Evolutionary conservation across 2,113 vertebrate species (phyloP).

Genomic region (Paramisgurnus dabryanus): DNA sequence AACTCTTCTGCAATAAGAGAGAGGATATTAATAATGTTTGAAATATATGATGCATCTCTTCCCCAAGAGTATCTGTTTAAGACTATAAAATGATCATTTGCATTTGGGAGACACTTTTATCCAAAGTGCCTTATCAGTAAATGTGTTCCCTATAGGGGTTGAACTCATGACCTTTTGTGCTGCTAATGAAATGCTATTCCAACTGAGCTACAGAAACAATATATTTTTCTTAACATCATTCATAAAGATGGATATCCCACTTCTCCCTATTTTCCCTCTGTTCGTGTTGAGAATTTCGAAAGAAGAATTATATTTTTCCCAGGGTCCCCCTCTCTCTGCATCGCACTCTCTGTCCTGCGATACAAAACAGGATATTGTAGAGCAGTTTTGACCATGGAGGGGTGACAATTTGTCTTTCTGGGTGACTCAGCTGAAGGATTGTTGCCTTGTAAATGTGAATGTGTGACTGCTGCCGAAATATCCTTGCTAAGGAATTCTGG

Average conservation of each 20-base stretch:
- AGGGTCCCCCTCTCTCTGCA: conserved; percentile 56
- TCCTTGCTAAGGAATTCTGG: not conserved
- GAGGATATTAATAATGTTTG: not conserved
- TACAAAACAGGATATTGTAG: conserved; percentile 71
- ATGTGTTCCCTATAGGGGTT: no score
- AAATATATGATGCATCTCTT: no score
- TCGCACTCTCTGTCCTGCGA: conserved; percentile 25
- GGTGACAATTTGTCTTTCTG: conserved; percentile 57
- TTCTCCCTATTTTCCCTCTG: not conserved
- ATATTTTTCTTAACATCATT: not conserved
- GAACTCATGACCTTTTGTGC: no score
- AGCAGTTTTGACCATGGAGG: conserved; percentile 34
- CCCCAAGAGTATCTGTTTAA: not conserved
- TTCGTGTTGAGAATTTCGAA: conserved; percentile 66
- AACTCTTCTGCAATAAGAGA: not conserved
- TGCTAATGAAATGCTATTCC: no score
- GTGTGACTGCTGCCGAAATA: not conserved
- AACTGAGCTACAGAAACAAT: not conserved
- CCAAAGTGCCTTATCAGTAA: no score
- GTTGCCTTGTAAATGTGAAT: not conserved
- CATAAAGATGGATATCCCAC: conserved; percentile 20
- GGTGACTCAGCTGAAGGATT: conserved; percentile 33
- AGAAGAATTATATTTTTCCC: conserved; percentile 72
- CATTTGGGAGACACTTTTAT: no score
- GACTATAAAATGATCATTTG: not conserved